Conservation (phyloP, 1,140 invertebrate genomes). For the Venturia canescens region DNA sequence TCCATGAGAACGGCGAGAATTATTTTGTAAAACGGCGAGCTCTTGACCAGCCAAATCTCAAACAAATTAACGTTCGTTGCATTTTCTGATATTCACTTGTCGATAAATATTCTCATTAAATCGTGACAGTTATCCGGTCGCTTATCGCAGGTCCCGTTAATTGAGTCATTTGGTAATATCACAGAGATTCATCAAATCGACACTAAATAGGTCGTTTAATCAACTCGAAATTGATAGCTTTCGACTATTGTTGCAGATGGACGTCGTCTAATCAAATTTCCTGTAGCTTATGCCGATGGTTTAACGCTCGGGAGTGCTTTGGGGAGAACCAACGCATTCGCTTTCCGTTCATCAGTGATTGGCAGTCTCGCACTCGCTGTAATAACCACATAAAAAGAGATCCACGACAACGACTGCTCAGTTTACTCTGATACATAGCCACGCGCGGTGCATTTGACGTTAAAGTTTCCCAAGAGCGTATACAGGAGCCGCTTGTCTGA, state of each 20-base stretch:
- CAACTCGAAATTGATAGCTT: slow-evolving; percentile 23
- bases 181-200: slow-evolving; percentile 14
- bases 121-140: background rate
- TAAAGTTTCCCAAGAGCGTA: background rate
- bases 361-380: background rate
- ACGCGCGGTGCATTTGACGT: background rate
- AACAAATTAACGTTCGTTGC: too few species aligned
- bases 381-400: background rate
- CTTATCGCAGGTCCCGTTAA: background rate
- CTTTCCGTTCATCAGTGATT: background rate
- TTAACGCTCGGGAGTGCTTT: background rate
- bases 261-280: slow-evolving; percentile 31
- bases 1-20: too few species aligned
- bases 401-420: background rate
- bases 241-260: background rate
- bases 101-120: slow-evolving; percentile 2
- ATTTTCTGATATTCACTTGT: too few species aligned
- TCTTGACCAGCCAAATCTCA: too few species aligned
- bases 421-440: background rate
- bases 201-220: slow-evolving; percentile 39
- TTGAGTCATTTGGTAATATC: slow-evolving; percentile 12
- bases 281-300: slow-evolving; percentile 31
- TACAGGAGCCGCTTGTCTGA: background rate
- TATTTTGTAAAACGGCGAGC: too few species aligned
- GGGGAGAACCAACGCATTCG: background rate